Base-by-base conservation (phyloP, 2,113 vertebrate species). In the Pseudolaguvia tuberculata region DNA sequence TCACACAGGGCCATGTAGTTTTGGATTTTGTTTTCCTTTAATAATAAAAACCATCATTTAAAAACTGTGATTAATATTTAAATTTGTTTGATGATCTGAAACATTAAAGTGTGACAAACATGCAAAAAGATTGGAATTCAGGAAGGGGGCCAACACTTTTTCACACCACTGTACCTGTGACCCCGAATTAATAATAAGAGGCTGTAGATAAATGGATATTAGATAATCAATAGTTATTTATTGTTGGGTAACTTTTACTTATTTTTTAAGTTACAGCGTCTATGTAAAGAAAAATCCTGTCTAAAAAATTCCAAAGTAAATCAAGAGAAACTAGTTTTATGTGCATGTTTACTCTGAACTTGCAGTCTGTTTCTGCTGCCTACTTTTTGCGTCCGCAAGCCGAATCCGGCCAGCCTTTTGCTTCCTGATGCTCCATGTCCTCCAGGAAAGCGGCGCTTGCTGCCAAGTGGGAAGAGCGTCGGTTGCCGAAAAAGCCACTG, bases 381-480 rank as follows among this genome's bases (percentile, higher is more conserved):
- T 51, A 70, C 63, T 51, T 55, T 77, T 63, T 67, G 65, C 58
- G 55, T 73, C 77, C 51, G 11, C 17, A 23, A 59, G 42, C 50
- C 67, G 74, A 71, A 61, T 57, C 66, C 75, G 45, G 70, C 51
- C 29, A 52, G 56, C 45, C 52, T 56, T 65, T 68, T 45, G 47
- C 58, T 80, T 67, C 78, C 65, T 58, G 63, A 76, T 75, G 65
- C 76, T 76, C 76, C 76, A 62, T 52, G 67, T 61, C 77, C 29
- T 79, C 72, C 76, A 85, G 78, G 78, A 83, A 83, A 85, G 59
- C 39, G 27, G 67, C 55, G 15, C 62, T 62, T 7, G 25, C 75
- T 76, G 79, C 76, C 65, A 83, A 78, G 65, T 50, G 56, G 81
- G 79, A 83, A 80, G 71, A 79, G 76, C 79, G 79, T 82, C 83